Evolutionary conservation across 2,113 vertebrate species (phyloP).

Genomic region (Narcine bancroftii): DNA sequence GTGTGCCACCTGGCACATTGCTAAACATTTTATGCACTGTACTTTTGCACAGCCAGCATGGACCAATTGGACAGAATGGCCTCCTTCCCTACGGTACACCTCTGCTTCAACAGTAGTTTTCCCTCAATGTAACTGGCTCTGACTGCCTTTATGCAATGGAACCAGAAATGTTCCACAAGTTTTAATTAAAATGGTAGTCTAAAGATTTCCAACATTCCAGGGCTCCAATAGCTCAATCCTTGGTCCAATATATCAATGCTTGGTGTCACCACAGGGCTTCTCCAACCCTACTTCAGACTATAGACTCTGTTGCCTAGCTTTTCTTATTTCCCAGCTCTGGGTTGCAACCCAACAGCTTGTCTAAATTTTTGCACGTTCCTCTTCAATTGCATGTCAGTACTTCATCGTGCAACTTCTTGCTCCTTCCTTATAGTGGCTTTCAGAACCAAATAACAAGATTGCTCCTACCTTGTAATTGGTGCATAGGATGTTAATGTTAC

Average conservation of each 20-base stretch:
- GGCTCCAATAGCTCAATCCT: neutral
- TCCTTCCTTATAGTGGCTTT: too few relatives aligned
- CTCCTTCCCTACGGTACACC: too few relatives aligned
- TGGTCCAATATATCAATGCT: neutral
- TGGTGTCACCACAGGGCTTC: too few relatives aligned
- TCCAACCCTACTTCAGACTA: neutral
- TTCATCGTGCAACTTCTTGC: neutral
- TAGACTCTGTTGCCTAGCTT: neutral
- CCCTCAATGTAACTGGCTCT: neutral
- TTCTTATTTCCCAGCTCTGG: too few relatives aligned
- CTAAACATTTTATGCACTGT: too few relatives aligned
- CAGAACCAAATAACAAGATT: neutral
- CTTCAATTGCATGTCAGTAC: neutral
- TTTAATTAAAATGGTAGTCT: neutral
- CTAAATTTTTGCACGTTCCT: too few relatives aligned
- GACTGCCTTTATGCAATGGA: neutral
- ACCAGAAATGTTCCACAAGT: neutral
- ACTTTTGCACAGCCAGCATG: too few relatives aligned
- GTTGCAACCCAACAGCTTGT: too few relatives aligned
- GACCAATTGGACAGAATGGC: too few relatives aligned
- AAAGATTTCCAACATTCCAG: neutral
- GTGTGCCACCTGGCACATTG: neutral
- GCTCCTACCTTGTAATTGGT: neutral
- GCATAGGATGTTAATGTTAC: neutral
- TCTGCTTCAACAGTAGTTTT: neutral